phyloP scores from a whole-genome alignment of 2,113 vertebrate genomes.

The Gasterosteus aculeatus region DNA sequence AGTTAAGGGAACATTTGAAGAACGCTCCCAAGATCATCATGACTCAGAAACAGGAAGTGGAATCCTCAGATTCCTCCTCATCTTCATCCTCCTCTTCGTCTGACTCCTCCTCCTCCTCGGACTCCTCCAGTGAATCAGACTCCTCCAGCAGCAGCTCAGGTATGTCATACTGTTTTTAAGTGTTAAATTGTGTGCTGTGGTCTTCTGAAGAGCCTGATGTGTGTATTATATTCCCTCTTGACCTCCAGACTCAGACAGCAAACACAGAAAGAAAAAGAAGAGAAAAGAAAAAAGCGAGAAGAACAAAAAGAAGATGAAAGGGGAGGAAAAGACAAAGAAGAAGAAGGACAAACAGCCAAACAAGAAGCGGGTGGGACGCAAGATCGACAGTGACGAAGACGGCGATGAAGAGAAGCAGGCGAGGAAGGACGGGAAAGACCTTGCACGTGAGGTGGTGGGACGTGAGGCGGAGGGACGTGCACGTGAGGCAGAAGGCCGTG shows the following conservation, averaged over 20 bases:
- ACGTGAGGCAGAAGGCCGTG: neutral
- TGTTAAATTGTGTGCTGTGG: neutral
- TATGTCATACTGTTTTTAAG: conserved; percentile 52
- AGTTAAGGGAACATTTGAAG: conserved; percentile 96
- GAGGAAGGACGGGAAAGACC: conserved; percentile 38
- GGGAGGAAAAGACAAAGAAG: conserved; percentile 20
- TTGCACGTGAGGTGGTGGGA: neutral
- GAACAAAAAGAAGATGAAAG: conserved; percentile 45
- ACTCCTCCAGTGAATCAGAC: conserved; percentile 83
- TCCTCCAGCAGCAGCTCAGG: conserved; percentile 88
- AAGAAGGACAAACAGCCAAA: conserved; percentile 33
- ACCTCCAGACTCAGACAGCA: conserved; percentile 64
- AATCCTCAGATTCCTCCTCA: conserved; percentile 87
- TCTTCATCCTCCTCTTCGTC: conserved; percentile 81
- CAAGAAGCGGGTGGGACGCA: conserved; percentile 35
- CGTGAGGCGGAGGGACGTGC: neutral
- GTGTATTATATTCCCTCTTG: neutral
- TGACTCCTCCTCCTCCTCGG: conserved; percentile 73
- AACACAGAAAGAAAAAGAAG: conserved; percentile 66
- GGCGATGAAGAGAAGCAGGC: conserved; percentile 3
- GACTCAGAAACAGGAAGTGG: conserved; percentile 95
- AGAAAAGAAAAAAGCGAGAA: conserved; percentile 42
- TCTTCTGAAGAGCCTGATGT: neutral
- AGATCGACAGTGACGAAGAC: conserved; percentile 4
- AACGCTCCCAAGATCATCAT: conserved; percentile 97